Evolutionary conservation across 2,888 invertebrate species (phyloP), one percentile per base, ranked within the genome.

Genomic region (Muscina levida): DNA sequence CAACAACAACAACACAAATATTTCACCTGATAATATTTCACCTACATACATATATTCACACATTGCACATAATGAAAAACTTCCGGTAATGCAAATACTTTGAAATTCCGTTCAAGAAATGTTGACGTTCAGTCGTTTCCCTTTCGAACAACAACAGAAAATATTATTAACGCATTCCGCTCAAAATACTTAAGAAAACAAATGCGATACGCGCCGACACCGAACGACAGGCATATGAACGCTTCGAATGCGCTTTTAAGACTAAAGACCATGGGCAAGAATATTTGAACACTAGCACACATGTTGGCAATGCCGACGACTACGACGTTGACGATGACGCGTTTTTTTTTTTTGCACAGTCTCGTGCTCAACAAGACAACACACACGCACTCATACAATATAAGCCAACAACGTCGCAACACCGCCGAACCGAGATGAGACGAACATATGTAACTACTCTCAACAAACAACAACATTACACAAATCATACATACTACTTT

Each of bases 211-310:
- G 73, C 77, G 65, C 59, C 31, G 5, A 26, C 5, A 22, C 22
- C 22, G 19, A n/a, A n/a, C n/a, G n/a, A n/a, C n/a, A n/a, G n/a
- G n/a, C n/a, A 39, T 19, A 72, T 77, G 67, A 56, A 81, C 75
- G 62, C 62, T 67, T 77, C 75, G 67, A 81, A 81, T 77, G 81
- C 74, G 74, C 72, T 81, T 81, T 75, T 56, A 44, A 81, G 72
- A 81, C 81, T 81, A 72, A 68, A 74, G 48, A 75, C 17, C 68
- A 72, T 48, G 67, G 48, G 48, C 68, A 70, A 17, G 10, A 48
- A 48, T 1, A 48, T 44, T 22, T 42, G 65, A 44, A 13, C 48
- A 57, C 72, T 17, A 68, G 19, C 48, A 44, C 65, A 72, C 57
- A 65, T 42, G 67, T 74, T 56, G 17, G 31, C 39, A 57, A 67